These are phyloP conservation scores for Andrena camellia DNA, from an alignment of 2,888 invertebrate genomes.

Conservation along the genomic window DNA sequence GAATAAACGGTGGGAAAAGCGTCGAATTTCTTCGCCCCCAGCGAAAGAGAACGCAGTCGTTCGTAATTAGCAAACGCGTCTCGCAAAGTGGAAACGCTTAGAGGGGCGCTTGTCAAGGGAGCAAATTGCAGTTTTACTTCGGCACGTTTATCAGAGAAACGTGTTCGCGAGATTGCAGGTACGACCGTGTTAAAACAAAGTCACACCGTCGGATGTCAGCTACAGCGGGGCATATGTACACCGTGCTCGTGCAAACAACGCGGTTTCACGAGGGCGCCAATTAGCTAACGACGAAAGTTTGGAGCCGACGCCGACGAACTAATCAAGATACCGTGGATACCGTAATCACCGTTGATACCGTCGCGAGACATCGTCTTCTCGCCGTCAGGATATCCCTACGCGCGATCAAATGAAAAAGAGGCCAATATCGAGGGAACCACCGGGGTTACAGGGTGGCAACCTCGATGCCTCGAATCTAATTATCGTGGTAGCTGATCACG, in stretches of 20 bases:
- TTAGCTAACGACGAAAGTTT: constrained; percentile 82
- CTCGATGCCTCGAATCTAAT: constrained; percentile 12
- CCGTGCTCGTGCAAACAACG: constrained; percentile 74
- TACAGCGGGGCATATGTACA: constrained; percentile 71
- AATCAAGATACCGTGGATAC: constrained; percentile 78
- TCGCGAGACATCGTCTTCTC: constrained; percentile 56
- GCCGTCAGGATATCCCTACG: constrained; percentile 1
- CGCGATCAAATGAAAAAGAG: constrained; percentile 48
- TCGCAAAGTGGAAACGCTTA: constrained; percentile 43
- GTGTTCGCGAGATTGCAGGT: constrained; percentile 53
- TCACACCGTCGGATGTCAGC: constrained; percentile 64
- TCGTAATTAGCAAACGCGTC: constrained; percentile 54
- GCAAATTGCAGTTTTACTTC: constrained; percentile 71
- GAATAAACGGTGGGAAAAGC: constrained; percentile 16
- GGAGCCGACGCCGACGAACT: constrained; percentile 77
- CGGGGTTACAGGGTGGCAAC: background rate
- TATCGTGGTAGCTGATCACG: background rate
- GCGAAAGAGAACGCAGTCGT: constrained; percentile 20
- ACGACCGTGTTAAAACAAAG: constrained; percentile 63
- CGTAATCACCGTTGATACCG: constrained; percentile 78
- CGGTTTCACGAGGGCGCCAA: constrained; percentile 77
- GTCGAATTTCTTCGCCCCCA: constrained; percentile 32
- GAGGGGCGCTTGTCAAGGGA: constrained; percentile 43
- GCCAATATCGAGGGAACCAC: constrained; percentile 23
- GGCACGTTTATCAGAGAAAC: constrained; percentile 61